Conservation (phyloP, 1,140 invertebrate genomes). For the Cydia splendana region DNA sequence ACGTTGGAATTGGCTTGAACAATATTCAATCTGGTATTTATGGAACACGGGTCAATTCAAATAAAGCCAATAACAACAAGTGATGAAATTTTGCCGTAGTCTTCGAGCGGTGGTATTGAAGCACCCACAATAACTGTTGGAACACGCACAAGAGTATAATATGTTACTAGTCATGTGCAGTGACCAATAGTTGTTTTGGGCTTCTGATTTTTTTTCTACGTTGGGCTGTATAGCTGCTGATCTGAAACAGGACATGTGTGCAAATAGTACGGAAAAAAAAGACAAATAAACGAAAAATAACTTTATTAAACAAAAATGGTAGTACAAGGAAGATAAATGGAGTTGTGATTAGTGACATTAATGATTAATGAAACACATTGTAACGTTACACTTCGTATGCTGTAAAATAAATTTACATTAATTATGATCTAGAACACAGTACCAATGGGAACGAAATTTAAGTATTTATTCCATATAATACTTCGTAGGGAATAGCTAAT, state of each 20-base stretch:
- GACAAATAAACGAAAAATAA: background rate
- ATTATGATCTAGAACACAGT: too few relatives aligned
- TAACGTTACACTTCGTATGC: too few relatives aligned
- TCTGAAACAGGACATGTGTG: conserved; percentile 38
- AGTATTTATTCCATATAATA: too few relatives aligned
- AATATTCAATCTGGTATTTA: too few relatives aligned
- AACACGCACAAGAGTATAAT: conserved; percentile 78
- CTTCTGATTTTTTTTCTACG: conserved; percentile 48
- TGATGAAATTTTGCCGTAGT: conserved; percentile 28
- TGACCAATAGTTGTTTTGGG: conserved; percentile 78
- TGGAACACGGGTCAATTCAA: background rate
- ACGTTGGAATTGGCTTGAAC: too few relatives aligned
- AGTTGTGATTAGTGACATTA: background rate
- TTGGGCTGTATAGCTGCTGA: conserved; percentile 38
- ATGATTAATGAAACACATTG: background rate
- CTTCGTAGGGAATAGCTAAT: too few relatives aligned
- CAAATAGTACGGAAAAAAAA: background rate
- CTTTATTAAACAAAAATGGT: background rate
- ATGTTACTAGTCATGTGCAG: conserved; percentile 74
- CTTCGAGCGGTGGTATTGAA: conserved; percentile 60
- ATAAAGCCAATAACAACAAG: conserved; percentile 17
- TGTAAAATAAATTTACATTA: too few relatives aligned
- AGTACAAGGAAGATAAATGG: background rate
- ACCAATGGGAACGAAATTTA: too few relatives aligned
- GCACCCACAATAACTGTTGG: conserved; percentile 78